Conservation (phyloP, 2,888 invertebrate genomes). For the Gibbula magus region DNA sequence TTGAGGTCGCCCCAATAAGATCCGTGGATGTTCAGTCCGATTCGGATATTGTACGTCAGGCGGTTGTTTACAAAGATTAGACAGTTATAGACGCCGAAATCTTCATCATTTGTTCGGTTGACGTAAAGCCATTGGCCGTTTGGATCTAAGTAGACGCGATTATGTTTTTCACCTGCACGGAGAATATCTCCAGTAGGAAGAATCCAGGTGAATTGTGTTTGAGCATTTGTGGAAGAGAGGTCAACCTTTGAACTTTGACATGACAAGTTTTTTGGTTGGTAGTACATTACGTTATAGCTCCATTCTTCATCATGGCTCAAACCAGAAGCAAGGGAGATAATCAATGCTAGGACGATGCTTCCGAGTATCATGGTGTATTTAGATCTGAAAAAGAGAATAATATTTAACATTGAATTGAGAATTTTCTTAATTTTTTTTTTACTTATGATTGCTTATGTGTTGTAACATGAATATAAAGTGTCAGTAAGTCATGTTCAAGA, state of each 20-base stretch:
- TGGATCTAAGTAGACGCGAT: constrained; percentile 17
- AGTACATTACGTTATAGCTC: neutral
- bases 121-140: constrained; percentile 34
- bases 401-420: too few species aligned
- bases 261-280: neutral
- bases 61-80: constrained; percentile 29
- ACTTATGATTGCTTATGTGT: too few species aligned
- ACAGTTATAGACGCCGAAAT: constrained; percentile 61
- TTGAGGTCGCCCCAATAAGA: constrained; percentile 22
- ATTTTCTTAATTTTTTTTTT: too few species aligned
- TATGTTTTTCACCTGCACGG: neutral
- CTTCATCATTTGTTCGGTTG: constrained; percentile 49
- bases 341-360: too few species aligned
- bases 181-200: neutral
- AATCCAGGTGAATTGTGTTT: neutral
- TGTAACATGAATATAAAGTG: too few species aligned
- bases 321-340: too few species aligned
- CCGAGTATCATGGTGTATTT: too few species aligned
- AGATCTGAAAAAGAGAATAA: too few species aligned
- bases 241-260: neutral
- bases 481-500: too few species aligned
- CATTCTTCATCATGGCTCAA: neutral
- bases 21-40: constrained; percentile 17
- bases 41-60: neutral
- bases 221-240: neutral